Percentiles rank a stretch among this genome's conserved stretches.
These are phyloP conservation scores for Drosophila obscura DNA, from an alignment of 1,140 invertebrate genomes.

Conservation along the genomic window DNA sequence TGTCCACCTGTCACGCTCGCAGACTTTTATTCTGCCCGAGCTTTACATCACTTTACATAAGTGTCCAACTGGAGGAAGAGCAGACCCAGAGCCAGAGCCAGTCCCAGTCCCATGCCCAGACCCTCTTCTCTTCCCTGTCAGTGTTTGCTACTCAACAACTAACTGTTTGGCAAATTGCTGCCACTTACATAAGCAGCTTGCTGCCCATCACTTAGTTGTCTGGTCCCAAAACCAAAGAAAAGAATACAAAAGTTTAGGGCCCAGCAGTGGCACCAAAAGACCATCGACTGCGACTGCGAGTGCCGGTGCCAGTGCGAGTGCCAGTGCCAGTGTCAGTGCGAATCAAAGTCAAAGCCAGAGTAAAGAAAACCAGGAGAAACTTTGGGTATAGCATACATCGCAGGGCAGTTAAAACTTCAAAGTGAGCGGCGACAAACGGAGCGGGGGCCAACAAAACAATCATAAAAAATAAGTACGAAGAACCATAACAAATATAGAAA, in stretches of 20 bases:
- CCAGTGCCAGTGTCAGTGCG: no score
- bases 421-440: slow-evolving; percentile 21
- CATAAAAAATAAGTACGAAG: slow-evolving; percentile 40
- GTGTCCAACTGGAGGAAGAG: slow-evolving; percentile 33
- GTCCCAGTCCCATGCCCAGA: no score
- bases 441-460: slow-evolving; percentile 42
- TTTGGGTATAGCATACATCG: slow-evolving; percentile 46
- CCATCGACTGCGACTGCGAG: slow-evolving; percentile 16
- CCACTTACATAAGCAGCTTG: slow-evolving; percentile 47
- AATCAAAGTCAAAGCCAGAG: slow-evolving; percentile 15
- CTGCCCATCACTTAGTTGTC: slow-evolving; percentile 31
- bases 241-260: slow-evolving; percentile 35
- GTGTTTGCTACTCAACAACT: slow-evolving; percentile 4
- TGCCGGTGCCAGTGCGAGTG: no score
- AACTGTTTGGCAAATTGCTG: slow-evolving; percentile 55
- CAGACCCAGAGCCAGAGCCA: no score
- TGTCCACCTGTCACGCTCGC: slow-evolving; percentile 14
- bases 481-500: slow-evolving; percentile 25
- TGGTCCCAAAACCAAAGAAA: not conserved
- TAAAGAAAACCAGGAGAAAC: slow-evolving; percentile 18
- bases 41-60: slow-evolving; percentile 39
- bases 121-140: slow-evolving; percentile 10
- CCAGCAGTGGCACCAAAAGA: slow-evolving; percentile 63
- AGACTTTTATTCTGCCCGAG: slow-evolving; percentile 18
- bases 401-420: slow-evolving; percentile 60